Evolutionary conservation across 2,888 invertebrate genomes (phyloP).

Genomic region (Ypsolopha sequella): DNA sequence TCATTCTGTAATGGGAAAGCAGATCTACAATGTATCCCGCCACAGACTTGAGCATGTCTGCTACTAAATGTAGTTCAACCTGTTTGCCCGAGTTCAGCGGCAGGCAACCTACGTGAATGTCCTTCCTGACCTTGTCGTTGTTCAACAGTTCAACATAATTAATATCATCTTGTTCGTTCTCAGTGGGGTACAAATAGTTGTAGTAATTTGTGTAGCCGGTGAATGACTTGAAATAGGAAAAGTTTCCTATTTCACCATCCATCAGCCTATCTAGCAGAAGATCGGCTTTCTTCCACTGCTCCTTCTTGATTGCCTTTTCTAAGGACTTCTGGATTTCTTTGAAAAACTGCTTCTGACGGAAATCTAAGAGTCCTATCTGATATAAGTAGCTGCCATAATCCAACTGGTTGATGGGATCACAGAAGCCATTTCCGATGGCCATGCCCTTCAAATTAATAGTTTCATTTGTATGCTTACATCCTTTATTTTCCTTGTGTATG

Average conservation of each 20-base stretch:
- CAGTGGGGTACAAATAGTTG: constrained; percentile 72
- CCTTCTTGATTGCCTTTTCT: constrained; percentile 66
- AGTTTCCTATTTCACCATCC: constrained; percentile 37
- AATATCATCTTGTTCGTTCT: constrained; percentile 52
- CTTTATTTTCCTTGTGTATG: constrained; percentile 58
- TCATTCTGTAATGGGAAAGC: constrained; percentile 58
- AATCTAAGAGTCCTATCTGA: constrained; percentile 66
- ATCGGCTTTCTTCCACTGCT: constrained; percentile 76
- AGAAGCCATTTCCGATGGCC: constrained; percentile 64
- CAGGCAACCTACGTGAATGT: constrained; percentile 74
- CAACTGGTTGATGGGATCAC: constrained; percentile 61
- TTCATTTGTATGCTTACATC: constrained; percentile 16
- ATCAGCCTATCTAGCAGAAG: constrained; percentile 78
- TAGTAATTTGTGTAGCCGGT: constrained; percentile 84
- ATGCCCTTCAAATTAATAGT: constrained; percentile 65
- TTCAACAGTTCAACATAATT: constrained; percentile 36
- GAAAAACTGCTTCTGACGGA: constrained; percentile 67
- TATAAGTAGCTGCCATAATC: constrained; percentile 63
- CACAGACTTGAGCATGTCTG: constrained; percentile 72
- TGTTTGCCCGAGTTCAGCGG: constrained; percentile 54
- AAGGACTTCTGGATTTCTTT: constrained; percentile 70
- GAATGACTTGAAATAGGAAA: constrained; percentile 70
- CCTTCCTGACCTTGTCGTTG: constrained; percentile 47
- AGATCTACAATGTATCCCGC: constrained; percentile 51
- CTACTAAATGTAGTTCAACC: constrained; percentile 62